Evolutionary conservation across 2,113 vertebrate species (phyloP), one percentile per base, ranked within the genome.

Genomic region (Ochotona princeps): DNA sequence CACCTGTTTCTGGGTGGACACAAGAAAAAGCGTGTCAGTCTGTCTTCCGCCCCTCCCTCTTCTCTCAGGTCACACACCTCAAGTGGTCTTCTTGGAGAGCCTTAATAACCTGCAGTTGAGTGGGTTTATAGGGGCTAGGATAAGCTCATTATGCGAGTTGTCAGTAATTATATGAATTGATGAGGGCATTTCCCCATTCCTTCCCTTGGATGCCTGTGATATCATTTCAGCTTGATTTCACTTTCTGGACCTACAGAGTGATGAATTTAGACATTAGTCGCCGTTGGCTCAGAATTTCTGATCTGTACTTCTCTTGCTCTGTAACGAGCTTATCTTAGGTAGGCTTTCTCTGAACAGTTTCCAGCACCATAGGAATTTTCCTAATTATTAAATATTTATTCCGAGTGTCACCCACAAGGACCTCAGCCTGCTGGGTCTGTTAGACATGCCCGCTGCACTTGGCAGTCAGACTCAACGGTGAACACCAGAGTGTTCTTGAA

Each of bases 111-210:
- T 80, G 38, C 23, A 49, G 18, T 72, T 94, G 32, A 85, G 63
- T 78, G 73, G 85, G 95, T 94, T 96, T 96, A 94, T 91, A 87
- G 63, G 63, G 87, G 30, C 80, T 87, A 94, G 94, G 91, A 92
- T 92, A 90, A 94, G 83, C 92, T 96, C 94, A 93, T 96, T 96
- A 90, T 91, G 65, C 1, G 73, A 84, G 78, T 81, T 87, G 89
- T 96, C 90, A 94, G 89, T 92, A 96, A 94, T 97, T 96, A 93
- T 85, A 60, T 89, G 87, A 96, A 96, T 93, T 93, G 91, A 94
- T 95, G 96, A 95, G 32, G 76, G 87, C 51, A 66, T 94, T 90
- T 93, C 76, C 92, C 74, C 92, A 20, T 82, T 94, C 8, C 26
- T 96, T 94, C 51, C 54, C 70, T 83, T 60, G 67, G 32, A 83